Evolutionary conservation across 2,797 vertebrate genomes (phyloP), one percentile per base, ranked within the genome.

Genomic region (Spea hammondii): DNA sequence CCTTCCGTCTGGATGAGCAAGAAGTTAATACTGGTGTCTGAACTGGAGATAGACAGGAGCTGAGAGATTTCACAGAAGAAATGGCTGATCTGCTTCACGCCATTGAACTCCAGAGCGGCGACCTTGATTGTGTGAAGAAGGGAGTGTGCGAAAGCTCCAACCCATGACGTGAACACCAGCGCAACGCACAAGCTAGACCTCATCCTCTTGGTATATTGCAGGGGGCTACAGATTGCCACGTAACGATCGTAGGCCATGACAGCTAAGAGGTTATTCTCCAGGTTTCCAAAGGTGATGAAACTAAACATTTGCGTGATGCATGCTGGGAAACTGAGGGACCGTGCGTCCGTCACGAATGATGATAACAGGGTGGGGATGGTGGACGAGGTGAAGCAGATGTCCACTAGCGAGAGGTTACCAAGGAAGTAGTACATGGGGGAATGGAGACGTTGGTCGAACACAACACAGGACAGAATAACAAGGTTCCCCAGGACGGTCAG

Each of bases 31-130:
- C 60, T 32, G 3, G 79, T 47, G 6, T 81, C 74, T 0, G 79
- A 76, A 47, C 65, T 62, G 1, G 79, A 76, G 13, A 67, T 14
- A 4, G 79, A 55, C 32, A 81, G 45, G 46, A 81, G 68, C 3
- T 76, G 60, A 32, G 79, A 71, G 32, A 81, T 81, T 51, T 81
- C 79, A 68, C 79, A 81, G 69, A 81, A 81, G 74, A 81, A 81
- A 55, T 81, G 74, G 51, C 72, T 67, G 0, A 81, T 62, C 13
- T 60, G 51, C 60, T 76, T 76, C 5, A 67, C 55, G 17, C 68
- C 69, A 0, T 5, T 13, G 8, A 67, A 81, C 8, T 45, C 13
- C 11, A 81, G 74, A 53, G 46, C 60, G 9, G 59, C 57, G 46
- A 72, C 32, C 79, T 67, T 81, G 4, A 81, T 32, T 5, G 74